A percentile compares a stretch with the other conserved stretches of the same genome.
phyloP scores from a whole-genome alignment of 2,113 vertebrate species.

The Lanius ludovicianus region DNA sequence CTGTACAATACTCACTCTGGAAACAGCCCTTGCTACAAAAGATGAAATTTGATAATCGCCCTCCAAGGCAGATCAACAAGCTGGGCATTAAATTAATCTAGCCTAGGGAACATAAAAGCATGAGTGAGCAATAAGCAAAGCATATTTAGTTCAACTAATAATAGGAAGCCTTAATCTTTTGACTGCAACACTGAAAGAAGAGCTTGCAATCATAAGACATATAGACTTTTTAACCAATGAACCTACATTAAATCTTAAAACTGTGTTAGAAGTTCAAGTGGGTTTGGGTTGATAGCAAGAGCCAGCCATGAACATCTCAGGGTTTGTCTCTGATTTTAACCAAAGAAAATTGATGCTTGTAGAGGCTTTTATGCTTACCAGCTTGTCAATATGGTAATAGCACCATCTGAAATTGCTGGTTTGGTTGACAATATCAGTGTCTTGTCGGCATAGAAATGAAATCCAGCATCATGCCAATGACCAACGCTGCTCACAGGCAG shows the following conservation, averaged over 20 bases:
- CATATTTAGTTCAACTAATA: constrained; percentile 38
- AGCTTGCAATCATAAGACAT: background rate
- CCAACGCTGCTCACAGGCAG: constrained; percentile 11
- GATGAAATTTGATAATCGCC: constrained; percentile 24
- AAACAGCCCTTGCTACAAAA: constrained; percentile 27
- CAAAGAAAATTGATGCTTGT: background rate
- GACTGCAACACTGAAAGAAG: constrained; percentile 28
- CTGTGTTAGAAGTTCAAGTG: constrained; percentile 42
- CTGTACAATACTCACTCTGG: background rate
- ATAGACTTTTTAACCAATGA: constrained; percentile 3
- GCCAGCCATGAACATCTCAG: constrained; percentile 5
- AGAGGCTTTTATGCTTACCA: constrained; percentile 26
- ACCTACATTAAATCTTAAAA: constrained; percentile 33
- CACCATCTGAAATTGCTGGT: constrained; percentile 31
- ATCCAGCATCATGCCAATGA: constrained; percentile 20
- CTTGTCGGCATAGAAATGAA: constrained; percentile 33
- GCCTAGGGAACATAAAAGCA: constrained; percentile 6
- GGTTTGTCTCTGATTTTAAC: constrained; percentile 18
- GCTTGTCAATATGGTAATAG: constrained; percentile 34
- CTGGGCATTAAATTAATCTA: constrained; percentile 18
- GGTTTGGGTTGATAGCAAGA: constrained; percentile 10
- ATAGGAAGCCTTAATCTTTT: constrained; percentile 38
- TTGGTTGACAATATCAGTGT: constrained; percentile 42
- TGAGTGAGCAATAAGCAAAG: constrained; percentile 38
- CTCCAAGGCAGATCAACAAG: background rate